These are phyloP conservation scores for Periophthalmus modestus DNA, from an alignment of 2,113 vertebrate genomes.

Conservation along the genomic window DNA sequence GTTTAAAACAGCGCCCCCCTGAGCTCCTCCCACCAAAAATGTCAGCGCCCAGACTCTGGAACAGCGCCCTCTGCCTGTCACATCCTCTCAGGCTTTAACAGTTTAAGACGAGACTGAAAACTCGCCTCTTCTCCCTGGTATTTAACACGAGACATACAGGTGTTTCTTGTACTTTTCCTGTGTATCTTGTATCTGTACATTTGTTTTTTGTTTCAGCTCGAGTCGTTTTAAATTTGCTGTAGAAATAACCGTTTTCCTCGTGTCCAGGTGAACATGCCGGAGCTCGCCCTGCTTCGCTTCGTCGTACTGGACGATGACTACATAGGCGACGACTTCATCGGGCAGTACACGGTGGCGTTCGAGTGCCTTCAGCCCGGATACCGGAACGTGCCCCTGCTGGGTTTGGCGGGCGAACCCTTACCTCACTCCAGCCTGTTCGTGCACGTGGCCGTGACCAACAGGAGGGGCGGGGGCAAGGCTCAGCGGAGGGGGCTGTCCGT, in stretches of 20 bases:
- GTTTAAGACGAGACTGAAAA: too few relatives aligned
- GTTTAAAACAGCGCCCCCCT: too few relatives aligned
- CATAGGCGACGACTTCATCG: constrained; percentile 98
- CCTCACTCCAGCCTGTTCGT: constrained; percentile 92
- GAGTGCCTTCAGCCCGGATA: constrained; percentile 96
- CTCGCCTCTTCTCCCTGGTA: too few relatives aligned
- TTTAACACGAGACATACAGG: too few relatives aligned
- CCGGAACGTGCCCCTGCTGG: constrained; percentile 90
- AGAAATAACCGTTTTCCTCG: not conserved
- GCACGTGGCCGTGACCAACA: constrained; percentile 92
- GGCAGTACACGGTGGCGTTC: constrained; percentile 91
- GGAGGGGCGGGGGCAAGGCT: constrained; percentile 91
- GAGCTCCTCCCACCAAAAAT: too few relatives aligned
- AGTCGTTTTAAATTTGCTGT: too few relatives aligned
- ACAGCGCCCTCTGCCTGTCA: too few relatives aligned
- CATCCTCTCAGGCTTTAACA: too few relatives aligned
- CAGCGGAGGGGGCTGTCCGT: constrained; percentile 90
- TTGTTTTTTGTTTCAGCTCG: too few relatives aligned
- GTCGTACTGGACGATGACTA: constrained; percentile 96
- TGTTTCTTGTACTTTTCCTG: too few relatives aligned
- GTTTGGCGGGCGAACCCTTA: constrained; percentile 87
- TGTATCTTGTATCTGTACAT: too few relatives aligned
- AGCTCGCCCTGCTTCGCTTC: constrained; percentile 94
- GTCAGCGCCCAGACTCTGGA: too few relatives aligned
- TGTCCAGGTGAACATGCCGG: constrained; percentile 88